Conservation (phyloP, 1,140 invertebrate species). For the Chelonus insularis region DNA sequence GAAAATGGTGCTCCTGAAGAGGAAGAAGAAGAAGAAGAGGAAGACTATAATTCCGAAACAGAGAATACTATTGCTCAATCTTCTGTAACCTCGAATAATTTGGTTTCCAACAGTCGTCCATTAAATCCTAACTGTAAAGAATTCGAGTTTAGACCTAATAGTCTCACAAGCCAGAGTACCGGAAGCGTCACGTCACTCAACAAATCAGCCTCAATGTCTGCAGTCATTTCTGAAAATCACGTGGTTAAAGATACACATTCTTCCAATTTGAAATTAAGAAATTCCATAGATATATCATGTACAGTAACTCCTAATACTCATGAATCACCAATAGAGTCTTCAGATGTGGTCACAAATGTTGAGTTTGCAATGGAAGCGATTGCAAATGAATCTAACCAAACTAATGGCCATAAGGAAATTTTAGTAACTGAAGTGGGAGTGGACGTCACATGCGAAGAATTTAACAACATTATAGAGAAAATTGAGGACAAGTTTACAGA, state of each 20-base stretch:
- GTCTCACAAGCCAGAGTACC: not conserved
- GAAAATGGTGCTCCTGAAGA: conserved; percentile 45
- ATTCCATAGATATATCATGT: conserved; percentile 20
- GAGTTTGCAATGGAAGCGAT: conserved; percentile 31
- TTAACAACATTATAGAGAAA: conserved; percentile 25
- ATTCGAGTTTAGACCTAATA: conserved; percentile 34
- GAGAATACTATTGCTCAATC: conserved; percentile 37
- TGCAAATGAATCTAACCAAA: conserved; percentile 21
- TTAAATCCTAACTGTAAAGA: conserved; percentile 57
- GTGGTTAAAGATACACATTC: conserved; percentile 12
- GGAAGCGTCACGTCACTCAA: not conserved
- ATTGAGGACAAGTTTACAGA: not conserved
- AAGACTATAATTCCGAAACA: conserved; percentile 49
- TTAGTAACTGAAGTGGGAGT: conserved; percentile 29
- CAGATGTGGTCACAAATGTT: conserved; percentile 9
- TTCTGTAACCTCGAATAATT: conserved; percentile 4
- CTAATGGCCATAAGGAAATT: conserved; percentile 2
- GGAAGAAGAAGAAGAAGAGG: conserved; percentile 48
- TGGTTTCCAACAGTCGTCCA: conserved; percentile 35
- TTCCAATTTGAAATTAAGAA: not conserved
- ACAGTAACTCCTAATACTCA: not conserved
- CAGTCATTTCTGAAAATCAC: not conserved
- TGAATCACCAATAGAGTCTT: not conserved
- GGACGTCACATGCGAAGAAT: conserved; percentile 24
- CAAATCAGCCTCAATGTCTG: not conserved